Evolutionary conservation across 2,888 invertebrate species (phyloP).

Genomic region (Odiellus spinosus): DNA sequence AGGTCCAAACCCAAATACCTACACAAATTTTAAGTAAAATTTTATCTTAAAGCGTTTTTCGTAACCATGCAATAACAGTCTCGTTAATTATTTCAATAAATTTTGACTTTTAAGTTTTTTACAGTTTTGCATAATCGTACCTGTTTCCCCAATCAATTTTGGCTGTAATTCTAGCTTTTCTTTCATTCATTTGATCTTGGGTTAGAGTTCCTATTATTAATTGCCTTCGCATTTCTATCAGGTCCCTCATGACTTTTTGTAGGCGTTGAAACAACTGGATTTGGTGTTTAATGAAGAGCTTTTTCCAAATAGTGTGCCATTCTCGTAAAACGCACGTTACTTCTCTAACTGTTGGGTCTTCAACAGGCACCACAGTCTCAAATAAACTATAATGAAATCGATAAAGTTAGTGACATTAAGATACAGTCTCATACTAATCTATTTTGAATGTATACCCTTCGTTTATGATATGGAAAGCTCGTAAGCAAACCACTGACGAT

Average conservation of each 20-base stretch:
- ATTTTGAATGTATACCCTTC: slow-evolving; percentile 42
- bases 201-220: slow-evolving; percentile 75
- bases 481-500: slow-evolving; percentile 58
- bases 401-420: not conserved
- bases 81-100: too few relatives aligned
- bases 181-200: slow-evolving; percentile 65
- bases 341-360: slow-evolving; percentile 78
- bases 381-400: slow-evolving; percentile 32
- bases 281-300: slow-evolving; percentile 37
- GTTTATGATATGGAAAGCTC: slow-evolving; percentile 61
- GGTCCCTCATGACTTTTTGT: slow-evolving; percentile 73
- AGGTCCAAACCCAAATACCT: slow-evolving; percentile 82
- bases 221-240: slow-evolving; percentile 68
- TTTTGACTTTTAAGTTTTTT: too few relatives aligned
- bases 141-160: slow-evolving; percentile 24
- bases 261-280: slow-evolving; percentile 69
- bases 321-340: slow-evolving; percentile 78
- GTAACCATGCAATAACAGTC: too few relatives aligned
- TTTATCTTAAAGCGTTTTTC: too few relatives aligned
- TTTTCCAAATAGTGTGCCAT: slow-evolving; percentile 87
- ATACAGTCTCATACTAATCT: not conserved
- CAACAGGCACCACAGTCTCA: slow-evolving; percentile 53
- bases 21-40: slow-evolving; percentile 37
- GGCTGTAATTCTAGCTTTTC: slow-evolving; percentile 17
- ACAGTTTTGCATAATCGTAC: not conserved